These are phyloP conservation scores for Neoarius graeffei DNA, from an alignment of 2,113 vertebrate species.

Conservation along the genomic window DNA sequence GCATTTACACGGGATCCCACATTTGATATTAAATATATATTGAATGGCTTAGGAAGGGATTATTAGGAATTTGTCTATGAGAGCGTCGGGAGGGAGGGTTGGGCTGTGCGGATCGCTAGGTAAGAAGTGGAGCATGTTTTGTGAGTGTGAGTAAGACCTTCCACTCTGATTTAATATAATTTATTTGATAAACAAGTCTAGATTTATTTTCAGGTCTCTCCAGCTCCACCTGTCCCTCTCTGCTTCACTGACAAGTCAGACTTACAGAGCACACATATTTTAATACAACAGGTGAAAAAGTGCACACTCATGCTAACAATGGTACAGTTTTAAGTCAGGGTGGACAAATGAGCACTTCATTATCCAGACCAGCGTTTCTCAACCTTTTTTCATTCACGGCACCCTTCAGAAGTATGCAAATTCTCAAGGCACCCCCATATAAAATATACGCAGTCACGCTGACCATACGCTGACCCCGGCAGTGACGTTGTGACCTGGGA, in stretches of 20 bases:
- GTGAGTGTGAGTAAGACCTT: background rate
- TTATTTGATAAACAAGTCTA: background rate
- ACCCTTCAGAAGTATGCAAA: too few relatives aligned
- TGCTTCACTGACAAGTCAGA: background rate
- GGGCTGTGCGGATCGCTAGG: background rate
- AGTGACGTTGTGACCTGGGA: too few relatives aligned
- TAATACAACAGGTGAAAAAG: background rate
- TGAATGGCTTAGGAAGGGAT: conserved; percentile 20
- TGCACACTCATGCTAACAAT: background rate
- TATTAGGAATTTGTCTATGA: background rate
- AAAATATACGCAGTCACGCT: too few relatives aligned
- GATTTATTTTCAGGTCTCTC: background rate
- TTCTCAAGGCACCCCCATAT: too few relatives aligned
- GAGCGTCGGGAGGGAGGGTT: background rate
- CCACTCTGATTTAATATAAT: background rate
- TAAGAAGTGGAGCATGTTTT: background rate
- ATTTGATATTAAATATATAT: conserved; percentile 38
- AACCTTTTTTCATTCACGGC: too few relatives aligned
- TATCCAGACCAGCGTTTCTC: background rate
- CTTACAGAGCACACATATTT: background rate
- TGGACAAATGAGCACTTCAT: background rate
- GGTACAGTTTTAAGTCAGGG: background rate
- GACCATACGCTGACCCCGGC: too few relatives aligned
- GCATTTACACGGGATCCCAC: background rate
- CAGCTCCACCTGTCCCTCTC: background rate